Base-by-base conservation (phyloP, 2,113 vertebrate species). In the Actenoides lindsayi region DNA sequence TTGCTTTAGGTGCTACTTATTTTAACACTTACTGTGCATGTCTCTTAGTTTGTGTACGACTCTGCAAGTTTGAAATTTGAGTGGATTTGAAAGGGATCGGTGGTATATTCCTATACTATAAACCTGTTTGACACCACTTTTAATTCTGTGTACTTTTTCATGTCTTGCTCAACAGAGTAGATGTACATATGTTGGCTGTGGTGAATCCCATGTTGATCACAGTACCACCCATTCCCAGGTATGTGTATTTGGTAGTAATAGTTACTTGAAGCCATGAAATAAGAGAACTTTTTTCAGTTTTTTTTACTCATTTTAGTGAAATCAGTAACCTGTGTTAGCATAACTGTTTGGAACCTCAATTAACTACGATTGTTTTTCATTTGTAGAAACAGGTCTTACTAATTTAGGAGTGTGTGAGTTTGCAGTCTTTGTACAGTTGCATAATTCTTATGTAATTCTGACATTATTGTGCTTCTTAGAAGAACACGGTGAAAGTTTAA, bases 201-300 rank as follows among this genome's bases (percentile, higher is more conserved):
- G 99, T 83, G 99, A 99, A 95, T 99, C 99, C 60, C 99, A 99
- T 33, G 97, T 98, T 20, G 99, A 99, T 98, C 99, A 99, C 95
- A 99, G 99, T 97, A 99, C 99, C 11, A 98, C 99, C 81, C 99
- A 99, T 97, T 99, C 99, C 46, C 99, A 99, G 99, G 99, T 99
- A 97, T 87, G 98, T 96, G 28, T 68, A 6, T 68, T 41, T 76
- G 53, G 64, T 86, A 15, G 5, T 39, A 51, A 67, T 71, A 74
- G 19, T 59, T 79, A 56, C 24, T 57, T 56, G 39, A 67, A 92
- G 10, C 53, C 54, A 2, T 25, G 25, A 50, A 80, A 23, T 25
- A 20, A 20, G n/a, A 71, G 39, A 90, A 14, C 46, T 48, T 51
- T 4, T 37, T 27, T 64, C 31, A n/a, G n/a, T 41, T 42, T 51